Conservation (phyloP, 2,888 invertebrate species). For the Aleiodes alternator region DNA sequence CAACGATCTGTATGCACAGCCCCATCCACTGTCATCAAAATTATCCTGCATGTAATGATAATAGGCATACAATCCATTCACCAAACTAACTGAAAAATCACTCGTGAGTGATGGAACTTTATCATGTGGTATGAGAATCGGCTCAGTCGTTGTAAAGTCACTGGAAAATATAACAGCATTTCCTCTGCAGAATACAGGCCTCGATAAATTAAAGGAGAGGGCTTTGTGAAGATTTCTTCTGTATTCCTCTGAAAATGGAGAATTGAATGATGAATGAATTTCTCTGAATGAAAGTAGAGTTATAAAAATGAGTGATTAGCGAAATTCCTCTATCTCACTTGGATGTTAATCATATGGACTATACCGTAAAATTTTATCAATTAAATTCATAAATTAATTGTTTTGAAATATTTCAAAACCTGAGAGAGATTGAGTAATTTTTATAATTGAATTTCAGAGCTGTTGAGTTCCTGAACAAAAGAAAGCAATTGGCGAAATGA, state of each 20-base stretch:
- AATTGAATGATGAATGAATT: slow-evolving; percentile 38
- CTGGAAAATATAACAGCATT: slow-evolving; percentile 80
- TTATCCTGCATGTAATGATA: slow-evolving; percentile 98
- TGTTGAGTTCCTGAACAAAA: no score
- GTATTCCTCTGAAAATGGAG: slow-evolving; percentile 78
- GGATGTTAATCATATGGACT: no score
- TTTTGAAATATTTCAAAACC: no score
- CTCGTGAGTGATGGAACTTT: slow-evolving; percentile 73
- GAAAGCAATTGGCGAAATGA: no score
- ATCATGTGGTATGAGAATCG: slow-evolving; percentile 86
- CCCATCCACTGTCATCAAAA: slow-evolving; percentile 98
- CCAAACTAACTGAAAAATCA: slow-evolving; percentile 70
- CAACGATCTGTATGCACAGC: slow-evolving; percentile 98
- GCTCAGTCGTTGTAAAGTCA: slow-evolving; percentile 74
- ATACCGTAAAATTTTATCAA: no score
- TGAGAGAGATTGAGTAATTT: no score
- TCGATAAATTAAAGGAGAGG: slow-evolving; percentile 81
- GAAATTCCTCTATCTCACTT: no score
- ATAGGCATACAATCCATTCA: slow-evolving; percentile 93
- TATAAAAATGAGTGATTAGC: no score
- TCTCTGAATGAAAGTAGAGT: no score
- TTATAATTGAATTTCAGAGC: no score
- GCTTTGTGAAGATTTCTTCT: slow-evolving; percentile 84
- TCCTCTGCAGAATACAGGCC: slow-evolving; percentile 86
- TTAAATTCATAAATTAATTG: no score